Percentiles rank a stretch among this genome's conserved stretches.
Conservation (phyloP, 1,140 invertebrate genomes). For the Trachymyrmex cornetzi region DNA sequence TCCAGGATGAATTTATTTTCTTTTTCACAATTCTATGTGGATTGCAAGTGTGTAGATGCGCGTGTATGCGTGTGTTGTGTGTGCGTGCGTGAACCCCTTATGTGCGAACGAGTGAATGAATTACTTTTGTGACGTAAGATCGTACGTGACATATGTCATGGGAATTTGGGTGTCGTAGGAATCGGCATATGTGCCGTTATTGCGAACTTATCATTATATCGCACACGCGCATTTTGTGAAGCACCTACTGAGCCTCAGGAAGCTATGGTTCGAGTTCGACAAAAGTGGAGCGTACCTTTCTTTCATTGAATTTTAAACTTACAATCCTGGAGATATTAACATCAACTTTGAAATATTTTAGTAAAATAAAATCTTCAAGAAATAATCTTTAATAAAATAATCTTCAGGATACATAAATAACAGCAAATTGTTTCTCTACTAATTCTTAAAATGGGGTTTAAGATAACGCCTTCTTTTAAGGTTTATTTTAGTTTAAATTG, state of each 20-base stretch:
- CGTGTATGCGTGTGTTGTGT: not conserved
- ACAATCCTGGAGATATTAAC: not conserved
- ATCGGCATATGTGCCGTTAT: constrained; percentile 18
- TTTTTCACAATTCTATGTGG: constrained; percentile 2
- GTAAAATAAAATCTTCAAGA: not conserved
- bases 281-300: not conserved
- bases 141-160: constrained; percentile 44
- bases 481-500: not conserved
- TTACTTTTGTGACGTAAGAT: constrained; percentile 53
- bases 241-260: not conserved
- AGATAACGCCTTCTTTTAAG: not conserved
- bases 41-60: not conserved
- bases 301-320: constrained; percentile 1
- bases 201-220: not conserved
- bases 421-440: not conserved
- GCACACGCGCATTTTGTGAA: not conserved
- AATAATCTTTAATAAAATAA: not conserved
- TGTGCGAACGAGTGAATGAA: constrained; percentile 35
- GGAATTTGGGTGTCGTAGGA: constrained; percentile 6
- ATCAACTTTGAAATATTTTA: not conserved
- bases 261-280: not conserved
- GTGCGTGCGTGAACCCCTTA: constrained; percentile 18
- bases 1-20: constrained; percentile 13
- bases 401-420: not conserved
- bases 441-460: not conserved